Evolutionary conservation across 2,113 vertebrate genomes (phyloP).

Genomic region (Brachionichthys hirsutus): DNA sequence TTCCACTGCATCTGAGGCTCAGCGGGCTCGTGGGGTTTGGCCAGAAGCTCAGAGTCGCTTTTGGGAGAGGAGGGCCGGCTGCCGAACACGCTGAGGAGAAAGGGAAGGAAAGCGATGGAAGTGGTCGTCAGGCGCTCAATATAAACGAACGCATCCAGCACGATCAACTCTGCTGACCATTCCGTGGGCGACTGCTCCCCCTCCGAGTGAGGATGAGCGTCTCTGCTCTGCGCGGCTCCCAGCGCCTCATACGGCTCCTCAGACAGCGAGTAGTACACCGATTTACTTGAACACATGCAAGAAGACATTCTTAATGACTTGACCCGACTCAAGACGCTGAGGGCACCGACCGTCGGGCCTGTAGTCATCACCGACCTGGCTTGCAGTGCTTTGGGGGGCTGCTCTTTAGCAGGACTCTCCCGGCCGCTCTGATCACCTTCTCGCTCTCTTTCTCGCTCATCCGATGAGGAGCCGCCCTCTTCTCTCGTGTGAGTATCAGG

Average conservation of each 20-base stretch:
- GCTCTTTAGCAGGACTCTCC: conserved; percentile 45
- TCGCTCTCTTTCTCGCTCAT: conserved; percentile 75
- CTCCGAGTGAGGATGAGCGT: conserved; percentile 80
- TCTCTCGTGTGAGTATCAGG: conserved; percentile 58
- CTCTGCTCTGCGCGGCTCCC: conserved; percentile 25
- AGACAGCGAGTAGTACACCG: conserved; percentile 75
- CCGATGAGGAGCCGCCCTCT: conserved; percentile 67
- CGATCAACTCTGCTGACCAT: conserved; percentile 68
- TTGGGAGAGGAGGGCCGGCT: conserved; percentile 75
- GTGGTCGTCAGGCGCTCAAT: background rate
- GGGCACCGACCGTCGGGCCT: too few relatives aligned
- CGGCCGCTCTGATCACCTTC: conserved; percentile 59
- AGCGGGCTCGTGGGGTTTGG: conserved; percentile 71
- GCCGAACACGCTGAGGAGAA: conserved; percentile 60
- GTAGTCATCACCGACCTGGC: conserved; percentile 61
- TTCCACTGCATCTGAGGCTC: conserved; percentile 87
- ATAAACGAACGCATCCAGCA: background rate
- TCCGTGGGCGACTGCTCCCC: conserved; percentile 73
- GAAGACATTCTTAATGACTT: background rate
- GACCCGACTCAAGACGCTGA: background rate
- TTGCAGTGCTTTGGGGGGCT: conserved; percentile 35
- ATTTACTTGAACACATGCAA: conserved; percentile 66
- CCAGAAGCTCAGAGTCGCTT: conserved; percentile 93
- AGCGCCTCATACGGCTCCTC: conserved; percentile 67
- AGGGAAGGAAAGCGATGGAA: background rate